Percentiles rank a stretch among this genome's conserved stretches.
Evolutionary conservation across 2,888 invertebrate genomes (phyloP).

Genomic region (Zelleria hepariella): DNA sequence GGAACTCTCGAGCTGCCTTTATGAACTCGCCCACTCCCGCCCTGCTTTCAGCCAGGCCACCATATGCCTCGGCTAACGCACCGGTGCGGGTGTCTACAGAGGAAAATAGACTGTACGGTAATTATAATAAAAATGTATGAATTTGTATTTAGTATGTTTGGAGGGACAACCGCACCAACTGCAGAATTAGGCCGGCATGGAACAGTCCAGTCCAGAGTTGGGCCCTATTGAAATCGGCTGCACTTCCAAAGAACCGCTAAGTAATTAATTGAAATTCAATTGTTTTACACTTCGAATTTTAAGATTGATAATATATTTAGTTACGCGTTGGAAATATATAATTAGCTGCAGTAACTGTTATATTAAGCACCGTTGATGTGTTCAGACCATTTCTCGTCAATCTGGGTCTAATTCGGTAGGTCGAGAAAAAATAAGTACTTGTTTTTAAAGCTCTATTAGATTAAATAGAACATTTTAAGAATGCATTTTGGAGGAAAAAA

Average conservation of each 20-base stretch:
- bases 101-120: not conserved
- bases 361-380: not conserved
- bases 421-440: too few species aligned
- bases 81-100: slow-evolving; percentile 18
- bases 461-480: too few species aligned
- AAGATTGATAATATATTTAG: not conserved
- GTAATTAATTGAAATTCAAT: slow-evolving; percentile 45
- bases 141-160: not conserved
- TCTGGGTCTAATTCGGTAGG: not conserved
- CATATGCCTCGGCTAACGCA: slow-evolving; percentile 67
- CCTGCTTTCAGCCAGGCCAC: slow-evolving; percentile 59
- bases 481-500: too few species aligned
- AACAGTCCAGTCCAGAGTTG: slow-evolving; percentile 14
- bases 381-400: not conserved
- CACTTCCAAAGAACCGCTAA: slow-evolving; percentile 55
- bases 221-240: slow-evolving; percentile 43
- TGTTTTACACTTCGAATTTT: slow-evolving; percentile 11
- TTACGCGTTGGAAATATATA: not conserved
- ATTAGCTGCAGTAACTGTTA: not conserved
- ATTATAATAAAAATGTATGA: not conserved
- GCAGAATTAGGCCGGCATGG: not conserved
- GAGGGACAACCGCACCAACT: slow-evolving; percentile 16
- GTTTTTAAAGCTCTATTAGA: too few species aligned
- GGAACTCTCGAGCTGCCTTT: slow-evolving; percentile 60
- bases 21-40: slow-evolving; percentile 70